Percentiles rank a stretch among this genome's conserved stretches.
Conservation (phyloP, 1,140 invertebrate species). For the Lasioglossum albipes region DNA sequence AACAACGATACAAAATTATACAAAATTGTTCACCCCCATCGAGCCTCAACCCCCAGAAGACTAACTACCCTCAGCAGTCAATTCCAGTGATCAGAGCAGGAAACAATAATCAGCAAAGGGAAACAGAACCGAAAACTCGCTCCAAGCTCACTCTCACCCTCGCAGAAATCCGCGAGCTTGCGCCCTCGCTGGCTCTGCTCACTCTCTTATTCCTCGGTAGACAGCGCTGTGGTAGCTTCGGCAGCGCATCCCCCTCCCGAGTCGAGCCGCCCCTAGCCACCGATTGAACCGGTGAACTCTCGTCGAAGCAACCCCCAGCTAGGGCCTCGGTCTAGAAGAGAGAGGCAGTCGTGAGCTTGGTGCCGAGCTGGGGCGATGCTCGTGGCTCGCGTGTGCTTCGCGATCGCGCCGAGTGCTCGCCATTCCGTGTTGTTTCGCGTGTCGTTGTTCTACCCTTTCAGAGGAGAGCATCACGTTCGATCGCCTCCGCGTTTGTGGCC, state of each 20-base stretch:
- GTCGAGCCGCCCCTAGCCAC: conserved; percentile 42
- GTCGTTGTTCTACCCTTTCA: conserved; percentile 16
- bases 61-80: too few species aligned
- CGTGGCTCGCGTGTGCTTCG: conserved; percentile 60
- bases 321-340: conserved; percentile 57
- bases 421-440: conserved; percentile 32
- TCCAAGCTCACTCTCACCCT: neutral
- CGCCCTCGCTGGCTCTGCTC: neutral
- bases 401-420: conserved; percentile 53
- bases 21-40: too few species aligned
- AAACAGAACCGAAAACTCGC: neutral
- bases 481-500: neutral
- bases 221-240: conserved; percentile 21
- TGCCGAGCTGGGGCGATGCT: conserved; percentile 75
- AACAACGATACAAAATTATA: too few species aligned
- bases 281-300: conserved; percentile 63
- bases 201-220: conserved; percentile 19
- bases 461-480: conserved; percentile 31
- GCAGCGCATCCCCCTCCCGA: conserved; percentile 17
- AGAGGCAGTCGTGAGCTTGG: conserved; percentile 75
- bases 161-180: neutral
- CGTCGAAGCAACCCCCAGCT: conserved; percentile 68
- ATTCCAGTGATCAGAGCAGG: too few species aligned
- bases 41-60: too few species aligned
- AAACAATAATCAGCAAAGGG: too few species aligned